These are phyloP conservation scores for Dryococelus australis DNA, from an alignment of 2,888 invertebrate species.

Conservation along the genomic window DNA sequence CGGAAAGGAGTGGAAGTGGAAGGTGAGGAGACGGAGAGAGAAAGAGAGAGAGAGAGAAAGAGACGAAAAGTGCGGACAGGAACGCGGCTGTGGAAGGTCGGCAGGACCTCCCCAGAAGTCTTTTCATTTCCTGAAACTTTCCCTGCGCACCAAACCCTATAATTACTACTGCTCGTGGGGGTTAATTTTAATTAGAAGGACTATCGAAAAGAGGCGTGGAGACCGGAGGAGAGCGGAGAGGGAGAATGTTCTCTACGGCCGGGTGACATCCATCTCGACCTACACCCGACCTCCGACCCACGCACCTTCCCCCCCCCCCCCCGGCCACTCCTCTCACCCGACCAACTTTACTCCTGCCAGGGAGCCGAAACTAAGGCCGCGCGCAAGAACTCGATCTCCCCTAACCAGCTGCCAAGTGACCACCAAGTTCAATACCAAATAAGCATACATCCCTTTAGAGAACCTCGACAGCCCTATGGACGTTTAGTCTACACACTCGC, in stretches of 20 bases:
- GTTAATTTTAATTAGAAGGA: conserved; percentile 47
- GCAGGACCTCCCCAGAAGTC: conserved; percentile 22
- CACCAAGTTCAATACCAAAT: too few relatives aligned
- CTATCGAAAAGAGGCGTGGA: conserved; percentile 36
- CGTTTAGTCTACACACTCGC: too few relatives aligned
- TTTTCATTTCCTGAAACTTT: conserved; percentile 43
- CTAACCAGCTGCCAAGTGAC: too few relatives aligned
- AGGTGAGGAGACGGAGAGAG: too few relatives aligned
- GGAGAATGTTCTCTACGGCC: background rate
- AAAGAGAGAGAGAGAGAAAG: background rate
- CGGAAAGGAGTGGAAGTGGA: too few relatives aligned
- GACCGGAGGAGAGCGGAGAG: background rate
- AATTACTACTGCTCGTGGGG: conserved; percentile 46
- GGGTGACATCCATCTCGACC: conserved; percentile 28
- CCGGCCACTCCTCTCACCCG: background rate
- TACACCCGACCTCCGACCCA: conserved; percentile 19
- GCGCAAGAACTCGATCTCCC: too few relatives aligned
- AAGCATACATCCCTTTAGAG: too few relatives aligned
- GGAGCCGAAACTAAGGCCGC: too few relatives aligned
- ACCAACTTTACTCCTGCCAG: background rate
- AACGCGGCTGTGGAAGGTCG: background rate
- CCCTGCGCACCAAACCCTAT: conserved; percentile 44
- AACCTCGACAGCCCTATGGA: too few relatives aligned
- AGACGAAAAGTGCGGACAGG: background rate
- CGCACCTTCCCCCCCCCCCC: background rate